Base-by-base conservation (phyloP, 1,140 invertebrate genomes). In the Muscidifurax raptorellus region DNA sequence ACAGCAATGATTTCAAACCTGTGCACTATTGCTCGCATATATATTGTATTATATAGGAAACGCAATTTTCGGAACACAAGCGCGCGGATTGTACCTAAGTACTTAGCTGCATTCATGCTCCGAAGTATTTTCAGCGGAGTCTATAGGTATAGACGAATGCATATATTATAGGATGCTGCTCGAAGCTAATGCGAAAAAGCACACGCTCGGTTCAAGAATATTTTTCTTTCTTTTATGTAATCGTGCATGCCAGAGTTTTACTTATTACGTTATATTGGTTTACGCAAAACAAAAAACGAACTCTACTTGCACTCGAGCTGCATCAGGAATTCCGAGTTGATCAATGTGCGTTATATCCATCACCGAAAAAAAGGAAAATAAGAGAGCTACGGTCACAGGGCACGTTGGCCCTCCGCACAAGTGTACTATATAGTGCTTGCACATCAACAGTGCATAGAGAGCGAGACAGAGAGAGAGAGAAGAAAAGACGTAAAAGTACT, bases 401-500 rank as follows among this genome's bases (percentile, higher is more conserved):
- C 66, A 12, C 2, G 18, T 25, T 25, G 22, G n/a, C 12, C 18
- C 27, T 67, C 28, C 28, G 25, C 10, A 69, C 25, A 27, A 67
- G 66, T 12, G 59, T 40, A 10, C 25, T 18, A 69, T 30, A 27
- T 10, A 22, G 1, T 69, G n/a, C 22, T 28, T 69, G 10, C 27
- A 69, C 25, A n/a, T 25, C 64, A 28, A 3, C 10, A 30, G 25
- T 69, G 66, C 27, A 69, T 28, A 5, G 66, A 2, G 13, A 15
- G 12, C 10, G 10, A 13, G 12, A 69, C 5, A n/a, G 22, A 64
- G 52, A n/a, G 13, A 15, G 12, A 28, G 10, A 13, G 12, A 69
- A 18, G 6, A 59, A 82, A 74, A 75, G 64, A 75, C 47, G 13
- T 72, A 2, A 13, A 59, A 74, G 18, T 81, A 81, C 80, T 82